Evolutionary conservation across 1,140 invertebrate species (phyloP).

Genomic region (Zophobas morio): DNA sequence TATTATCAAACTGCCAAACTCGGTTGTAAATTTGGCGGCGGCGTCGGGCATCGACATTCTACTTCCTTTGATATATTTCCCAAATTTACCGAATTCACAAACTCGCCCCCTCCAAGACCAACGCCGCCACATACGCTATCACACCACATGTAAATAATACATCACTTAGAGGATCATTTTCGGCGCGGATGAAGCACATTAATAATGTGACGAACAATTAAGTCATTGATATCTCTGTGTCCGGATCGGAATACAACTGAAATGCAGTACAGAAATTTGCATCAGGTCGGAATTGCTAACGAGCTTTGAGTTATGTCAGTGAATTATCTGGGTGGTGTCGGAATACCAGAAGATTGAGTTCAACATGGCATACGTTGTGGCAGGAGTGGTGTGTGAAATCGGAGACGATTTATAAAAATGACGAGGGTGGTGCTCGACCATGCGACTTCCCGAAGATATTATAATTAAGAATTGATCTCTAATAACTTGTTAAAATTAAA

Average conservation of each 20-base stretch:
- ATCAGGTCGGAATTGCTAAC: slow-evolving; percentile 30
- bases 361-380: too few species aligned
- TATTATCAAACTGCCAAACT: slow-evolving; percentile 26
- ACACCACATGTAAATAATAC: slow-evolving; percentile 20
- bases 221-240: slow-evolving; percentile 35
- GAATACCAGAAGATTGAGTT: slow-evolving; percentile 23
- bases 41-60: slow-evolving; percentile 2
- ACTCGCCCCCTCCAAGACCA: not conserved
- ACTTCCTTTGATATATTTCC: slow-evolving; percentile 16
- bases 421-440: too few species aligned
- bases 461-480: too few species aligned
- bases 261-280: slow-evolving; percentile 29
- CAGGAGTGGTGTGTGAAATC: too few species aligned
- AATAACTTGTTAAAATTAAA: too few species aligned
- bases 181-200: slow-evolving; percentile 16
- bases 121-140: not conserved
- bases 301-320: slow-evolving; percentile 35
- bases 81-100: slow-evolving; percentile 4
- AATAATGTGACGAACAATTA: slow-evolving; percentile 33
- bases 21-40: slow-evolving; percentile 6
- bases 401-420: too few species aligned
- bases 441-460: too few species aligned
- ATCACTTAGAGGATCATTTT: slow-evolving; percentile 8
- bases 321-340: slow-evolving; percentile 31
- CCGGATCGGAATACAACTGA: slow-evolving; percentile 24